These are phyloP conservation scores for Catharus minimus DNA, from an alignment of 2,113 vertebrate species.

Conservation along the genomic window DNA sequence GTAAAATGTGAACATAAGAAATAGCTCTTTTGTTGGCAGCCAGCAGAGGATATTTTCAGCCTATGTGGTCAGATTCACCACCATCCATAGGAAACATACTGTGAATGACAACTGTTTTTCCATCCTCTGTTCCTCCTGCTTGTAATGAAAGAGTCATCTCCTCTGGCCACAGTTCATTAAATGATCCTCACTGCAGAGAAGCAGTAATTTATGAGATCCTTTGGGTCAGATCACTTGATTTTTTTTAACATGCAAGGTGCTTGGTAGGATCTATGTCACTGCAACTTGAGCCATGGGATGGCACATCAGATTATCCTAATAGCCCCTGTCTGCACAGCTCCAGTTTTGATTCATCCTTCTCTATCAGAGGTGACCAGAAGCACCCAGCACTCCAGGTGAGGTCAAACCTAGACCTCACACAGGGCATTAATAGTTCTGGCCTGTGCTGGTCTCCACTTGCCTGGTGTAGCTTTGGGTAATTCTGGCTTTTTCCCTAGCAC, in stretches of 20 bases:
- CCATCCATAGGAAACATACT: slow-evolving; percentile 23
- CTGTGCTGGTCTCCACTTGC: neutral
- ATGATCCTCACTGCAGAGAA: neutral
- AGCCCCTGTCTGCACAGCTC: neutral
- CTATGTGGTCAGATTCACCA: slow-evolving; percentile 31
- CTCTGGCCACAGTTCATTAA: neutral
- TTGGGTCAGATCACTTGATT: neutral
- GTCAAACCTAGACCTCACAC: neutral
- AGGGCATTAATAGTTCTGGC: slow-evolving; percentile 45
- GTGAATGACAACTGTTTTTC: slow-evolving; percentile 47
- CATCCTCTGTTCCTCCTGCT: slow-evolving; percentile 2
- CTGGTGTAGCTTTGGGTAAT: neutral
- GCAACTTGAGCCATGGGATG: neutral
- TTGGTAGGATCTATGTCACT: neutral
- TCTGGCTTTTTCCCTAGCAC: slow-evolving; percentile 17
- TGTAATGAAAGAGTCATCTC: neutral
- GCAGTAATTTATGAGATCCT: neutral
- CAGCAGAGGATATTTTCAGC: slow-evolving; percentile 28
- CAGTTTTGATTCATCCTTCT: neutral
- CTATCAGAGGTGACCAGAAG: neutral
- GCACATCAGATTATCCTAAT: neutral
- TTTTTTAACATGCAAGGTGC: neutral
- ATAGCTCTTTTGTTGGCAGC: slow-evolving; percentile 27
- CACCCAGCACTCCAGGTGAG: neutral
- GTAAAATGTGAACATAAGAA: slow-evolving; percentile 50